Percentiles rank a stretch among this genome's conserved stretches.
phyloP scores from a whole-genome alignment of 2,888 invertebrate species.

The Ornithoptera priamus region DNA sequence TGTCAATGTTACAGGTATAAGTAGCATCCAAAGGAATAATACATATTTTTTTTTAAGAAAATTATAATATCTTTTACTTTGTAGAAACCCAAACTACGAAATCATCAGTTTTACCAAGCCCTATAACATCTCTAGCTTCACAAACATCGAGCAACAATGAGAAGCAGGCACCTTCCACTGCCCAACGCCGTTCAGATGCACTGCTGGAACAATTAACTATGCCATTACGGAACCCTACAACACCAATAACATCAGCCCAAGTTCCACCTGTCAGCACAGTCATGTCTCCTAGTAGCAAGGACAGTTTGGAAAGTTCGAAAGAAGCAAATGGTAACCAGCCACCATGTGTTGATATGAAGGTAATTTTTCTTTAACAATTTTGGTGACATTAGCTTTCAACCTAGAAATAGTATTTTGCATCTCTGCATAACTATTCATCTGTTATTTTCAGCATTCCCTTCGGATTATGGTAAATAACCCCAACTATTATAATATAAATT shows the following conservation, averaged over 20 bases:
- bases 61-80: constrained; percentile 10
- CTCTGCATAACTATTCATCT: not conserved
- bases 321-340: constrained; percentile 60
- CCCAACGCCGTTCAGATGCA: constrained; percentile 71
- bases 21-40: constrained; percentile 4
- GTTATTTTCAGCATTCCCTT: not conserved
- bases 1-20: constrained; percentile 64
- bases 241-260: constrained; percentile 49
- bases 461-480: not conserved
- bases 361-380: constrained; percentile 34
- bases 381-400: not conserved
- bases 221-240: constrained; percentile 61
- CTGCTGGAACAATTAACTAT: constrained; percentile 69
- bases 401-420: not conserved
- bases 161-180: constrained; percentile 63
- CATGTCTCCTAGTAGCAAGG: constrained; percentile 62
- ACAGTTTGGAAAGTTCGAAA: constrained; percentile 60
- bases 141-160: constrained; percentile 55
- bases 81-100: constrained; percentile 65
- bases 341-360: constrained; percentile 67
- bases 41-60: not conserved
- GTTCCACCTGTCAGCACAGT: constrained; percentile 45
- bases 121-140: constrained; percentile 66
- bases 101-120: constrained; percentile 64
- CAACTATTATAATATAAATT: not conserved